Evolutionary conservation across 2,888 invertebrate genomes (phyloP), one percentile per base, ranked within the genome.

Genomic region (Monopis laevigella): DNA sequence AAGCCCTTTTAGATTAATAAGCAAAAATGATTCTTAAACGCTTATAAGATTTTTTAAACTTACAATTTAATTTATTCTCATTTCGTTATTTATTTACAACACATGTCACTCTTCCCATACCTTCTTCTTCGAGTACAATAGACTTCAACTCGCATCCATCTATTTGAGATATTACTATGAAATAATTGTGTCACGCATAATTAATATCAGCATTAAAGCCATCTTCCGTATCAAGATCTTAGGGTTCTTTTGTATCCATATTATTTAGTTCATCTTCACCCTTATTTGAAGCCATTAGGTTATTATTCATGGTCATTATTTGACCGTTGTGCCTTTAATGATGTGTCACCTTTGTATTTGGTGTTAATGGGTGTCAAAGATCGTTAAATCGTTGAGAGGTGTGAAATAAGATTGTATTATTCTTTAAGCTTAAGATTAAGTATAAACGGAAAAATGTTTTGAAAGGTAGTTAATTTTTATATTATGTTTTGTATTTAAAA

Each of bases 241-340:
- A 11, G 36, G 36, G 18, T 21, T 18, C 12, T 36, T 21, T 36
- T 36, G 21, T 21, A 36, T 21, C 5, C 10, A 21, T 10, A 21
- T 36, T 19, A 36, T 36, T 36, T 21, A 21, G 21, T 36, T 35
- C 18, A 17, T 16, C n/a, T 11, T 12, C n/a, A 12, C 11, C 36
- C 18, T 36, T 6, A 36, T 7, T 14, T 14, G 32, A 32, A 17
- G 32, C n/a, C 17, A 7, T 11, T 29, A 11, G 4, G 4, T 8
- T 29, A 29, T 77, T 78, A 78, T 78, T 78, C 73, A 74, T 74
- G 80, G 80, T 78, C 78, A 80, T 80, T 78, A 78, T 78, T 78
- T 78, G 78, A 77, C 78, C 78, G 68, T 78, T 77, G 74, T 62
- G 50, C 56, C 64, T 66, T 68, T 78, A 75, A 78, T 80, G 77